Evolutionary conservation across 2,797 vertebrate species (phyloP).

Genomic region (Adrianichthys oophorus): DNA sequence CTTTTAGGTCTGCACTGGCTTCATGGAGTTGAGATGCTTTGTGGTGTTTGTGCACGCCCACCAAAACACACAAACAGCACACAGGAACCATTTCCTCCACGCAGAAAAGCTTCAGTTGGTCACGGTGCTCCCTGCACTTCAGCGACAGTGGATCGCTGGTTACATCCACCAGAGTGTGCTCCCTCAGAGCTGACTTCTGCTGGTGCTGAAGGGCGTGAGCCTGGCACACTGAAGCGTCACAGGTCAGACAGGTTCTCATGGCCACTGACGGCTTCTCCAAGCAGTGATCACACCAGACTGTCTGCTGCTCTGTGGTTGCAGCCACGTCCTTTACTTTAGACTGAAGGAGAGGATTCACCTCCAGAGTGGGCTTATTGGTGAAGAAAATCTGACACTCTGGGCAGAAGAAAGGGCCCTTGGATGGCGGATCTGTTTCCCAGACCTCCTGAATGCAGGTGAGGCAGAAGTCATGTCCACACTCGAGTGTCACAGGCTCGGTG

Average conservation of each 20-base stretch:
- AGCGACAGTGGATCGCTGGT: slow-evolving; percentile 68
- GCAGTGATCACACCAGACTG: slow-evolving; percentile 76
- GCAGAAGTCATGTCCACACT: slow-evolving; percentile 77
- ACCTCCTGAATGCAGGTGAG: slow-evolving; percentile 73
- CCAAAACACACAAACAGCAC: slow-evolving; percentile 75
- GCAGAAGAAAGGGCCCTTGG: slow-evolving; percentile 68
- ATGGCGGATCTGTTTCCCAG: slow-evolving; percentile 67
- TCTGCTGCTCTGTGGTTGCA: slow-evolving; percentile 6
- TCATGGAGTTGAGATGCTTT: slow-evolving; percentile 63
- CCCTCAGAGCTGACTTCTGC: slow-evolving; percentile 69
- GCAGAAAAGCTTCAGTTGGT: slow-evolving; percentile 79
- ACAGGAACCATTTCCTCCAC: slow-evolving; percentile 69
- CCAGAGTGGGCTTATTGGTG: slow-evolving; percentile 59
- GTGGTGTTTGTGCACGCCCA: slow-evolving; percentile 75
- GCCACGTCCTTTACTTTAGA: slow-evolving; percentile 54
- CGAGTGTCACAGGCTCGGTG: slow-evolving; percentile 71
- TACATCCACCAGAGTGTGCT: slow-evolving; percentile 76
- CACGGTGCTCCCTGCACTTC: slow-evolving; percentile 77
- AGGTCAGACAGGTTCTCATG: slow-evolving; percentile 76
- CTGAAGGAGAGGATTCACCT: slow-evolving; percentile 67
- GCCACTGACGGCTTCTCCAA: slow-evolving; percentile 69
- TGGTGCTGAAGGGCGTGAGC: slow-evolving; percentile 73
- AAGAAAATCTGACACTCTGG: slow-evolving; percentile 80
- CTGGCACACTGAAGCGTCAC: slow-evolving; percentile 77
- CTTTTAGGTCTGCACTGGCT: slow-evolving; percentile 72